A percentile compares a stretch with the other conserved stretches of the same genome.
Evolutionary conservation across 2,888 invertebrate genomes (phyloP).

Genomic region (Tachina fera): DNA sequence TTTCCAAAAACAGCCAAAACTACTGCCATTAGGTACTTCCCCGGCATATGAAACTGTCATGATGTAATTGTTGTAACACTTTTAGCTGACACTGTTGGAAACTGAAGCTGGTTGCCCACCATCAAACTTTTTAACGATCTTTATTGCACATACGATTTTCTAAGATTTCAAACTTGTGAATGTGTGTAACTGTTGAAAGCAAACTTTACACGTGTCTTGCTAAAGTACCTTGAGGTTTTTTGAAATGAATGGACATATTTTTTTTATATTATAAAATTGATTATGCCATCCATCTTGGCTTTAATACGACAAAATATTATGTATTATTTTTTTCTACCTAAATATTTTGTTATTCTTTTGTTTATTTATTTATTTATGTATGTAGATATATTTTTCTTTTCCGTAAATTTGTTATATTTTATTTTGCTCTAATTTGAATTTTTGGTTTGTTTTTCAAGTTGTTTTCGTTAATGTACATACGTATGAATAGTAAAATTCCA

Average conservation of each 20-base stretch:
- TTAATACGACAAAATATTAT: slow-evolving; percentile 17
- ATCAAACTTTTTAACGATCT: slow-evolving; percentile 37
- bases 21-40: slow-evolving; percentile 95
- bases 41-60: slow-evolving; percentile 96
- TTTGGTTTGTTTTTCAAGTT: slow-evolving; percentile 14
- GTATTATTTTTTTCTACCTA: slow-evolving; percentile 21
- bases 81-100: slow-evolving; percentile 43
- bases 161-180: not conserved
- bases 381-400: not conserved
- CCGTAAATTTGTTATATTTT: not conserved
- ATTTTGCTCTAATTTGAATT: not conserved
- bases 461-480: not conserved
- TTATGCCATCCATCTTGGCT: slow-evolving; percentile 26
- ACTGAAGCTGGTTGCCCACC: slow-evolving; percentile 31
- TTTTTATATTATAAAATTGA: not conserved
- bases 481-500: slow-evolving; percentile 54
- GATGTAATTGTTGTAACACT: slow-evolving; percentile 82
- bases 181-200: slow-evolving; percentile 6
- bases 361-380: slow-evolving; percentile 15
- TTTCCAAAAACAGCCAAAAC: slow-evolving; percentile 96
- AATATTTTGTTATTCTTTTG: not conserved
- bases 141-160: not conserved
- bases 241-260: not conserved
- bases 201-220: slow-evolving; percentile 23
- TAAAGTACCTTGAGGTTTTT: not conserved